Evolutionary conservation across 2,797 vertebrate genomes (phyloP).

Genomic region (Tolypeutes matacus): DNA sequence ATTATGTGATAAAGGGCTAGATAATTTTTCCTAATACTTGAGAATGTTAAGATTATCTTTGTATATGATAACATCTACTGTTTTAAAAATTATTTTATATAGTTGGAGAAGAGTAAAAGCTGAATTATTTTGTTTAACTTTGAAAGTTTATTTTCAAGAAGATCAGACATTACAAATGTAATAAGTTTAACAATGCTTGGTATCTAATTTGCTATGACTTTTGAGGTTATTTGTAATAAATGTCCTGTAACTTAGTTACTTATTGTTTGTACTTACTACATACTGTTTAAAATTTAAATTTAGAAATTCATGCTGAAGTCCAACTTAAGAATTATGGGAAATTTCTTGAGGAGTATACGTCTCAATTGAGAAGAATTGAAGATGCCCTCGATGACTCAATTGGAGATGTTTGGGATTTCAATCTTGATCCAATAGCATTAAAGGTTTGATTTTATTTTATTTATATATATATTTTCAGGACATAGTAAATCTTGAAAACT

Average conservation of each 20-base stretch:
- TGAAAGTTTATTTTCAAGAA: conserved; percentile 64
- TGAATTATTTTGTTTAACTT: conserved; percentile 59
- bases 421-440: conserved; percentile 96
- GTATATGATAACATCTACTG: not conserved
- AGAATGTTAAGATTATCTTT: not conserved
- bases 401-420: conserved; percentile 99
- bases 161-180: not conserved
- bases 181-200: conserved; percentile 17
- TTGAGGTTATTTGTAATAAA: conserved; percentile 62
- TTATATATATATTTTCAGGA: conserved; percentile 33
- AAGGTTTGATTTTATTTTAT: conserved; percentile 90
- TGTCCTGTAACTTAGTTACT: not conserved
- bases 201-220: conserved; percentile 34
- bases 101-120: conserved; percentile 36
- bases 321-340: conserved; percentile 97
- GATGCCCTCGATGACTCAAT: conserved; percentile 97
- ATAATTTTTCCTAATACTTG: conserved; percentile 30
- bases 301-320: conserved; percentile 99
- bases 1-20: not conserved
- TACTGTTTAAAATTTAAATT: conserved; percentile 81
- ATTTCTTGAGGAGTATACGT: conserved; percentile 97
- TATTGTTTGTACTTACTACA: conserved; percentile 64
- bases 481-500: not conserved
- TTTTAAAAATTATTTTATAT: conserved; percentile 44
- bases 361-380: conserved; percentile 96